phyloP scores from a whole-genome alignment of 1,140 invertebrate genomes.

The Macrobrachium nipponense region DNA sequence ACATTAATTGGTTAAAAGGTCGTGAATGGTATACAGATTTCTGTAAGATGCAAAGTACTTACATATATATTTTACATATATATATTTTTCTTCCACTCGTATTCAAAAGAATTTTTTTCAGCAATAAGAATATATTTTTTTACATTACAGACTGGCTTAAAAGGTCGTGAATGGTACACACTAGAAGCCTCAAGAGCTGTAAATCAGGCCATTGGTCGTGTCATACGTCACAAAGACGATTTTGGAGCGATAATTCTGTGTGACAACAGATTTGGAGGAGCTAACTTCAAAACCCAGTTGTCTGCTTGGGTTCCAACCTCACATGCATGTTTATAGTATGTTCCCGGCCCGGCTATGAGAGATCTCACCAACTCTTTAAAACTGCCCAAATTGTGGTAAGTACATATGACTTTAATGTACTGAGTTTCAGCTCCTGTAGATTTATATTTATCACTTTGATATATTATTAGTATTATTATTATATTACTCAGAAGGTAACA shows the following conservation, averaged over 20 bases:
- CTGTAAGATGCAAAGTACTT: too few relatives aligned
- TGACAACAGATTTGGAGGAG: constrained; percentile 79
- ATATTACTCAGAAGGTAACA: too few relatives aligned
- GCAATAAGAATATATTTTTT: background rate
- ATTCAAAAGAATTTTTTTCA: too few relatives aligned
- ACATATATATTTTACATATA: too few relatives aligned
- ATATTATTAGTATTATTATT: too few relatives aligned
- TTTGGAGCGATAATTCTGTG: constrained; percentile 94
- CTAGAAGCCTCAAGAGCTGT: constrained; percentile 95
- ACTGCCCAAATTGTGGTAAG: constrained; percentile 77
- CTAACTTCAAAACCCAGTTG: constrained; percentile 78
- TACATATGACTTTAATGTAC: constrained; percentile 26
- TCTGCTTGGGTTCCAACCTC: constrained; percentile 83
- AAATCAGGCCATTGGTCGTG: constrained; percentile 97
- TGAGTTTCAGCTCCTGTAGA: too few relatives aligned
- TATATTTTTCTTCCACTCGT: too few relatives aligned
- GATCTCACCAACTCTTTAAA: constrained; percentile 82
- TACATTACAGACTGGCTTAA: constrained; percentile 69
- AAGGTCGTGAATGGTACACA: constrained; percentile 90
- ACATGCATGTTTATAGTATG: constrained; percentile 75
- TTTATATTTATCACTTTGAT: background rate
- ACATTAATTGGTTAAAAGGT: too few relatives aligned
- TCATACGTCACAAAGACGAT: constrained; percentile 94
- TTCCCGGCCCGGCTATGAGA: constrained; percentile 81
- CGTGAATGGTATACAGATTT: too few relatives aligned